A percentile compares a stretch with the other conserved stretches of the same genome.
Evolutionary conservation across 2,888 invertebrate species (phyloP).

Genomic region (Tetragonula carbonaria): DNA sequence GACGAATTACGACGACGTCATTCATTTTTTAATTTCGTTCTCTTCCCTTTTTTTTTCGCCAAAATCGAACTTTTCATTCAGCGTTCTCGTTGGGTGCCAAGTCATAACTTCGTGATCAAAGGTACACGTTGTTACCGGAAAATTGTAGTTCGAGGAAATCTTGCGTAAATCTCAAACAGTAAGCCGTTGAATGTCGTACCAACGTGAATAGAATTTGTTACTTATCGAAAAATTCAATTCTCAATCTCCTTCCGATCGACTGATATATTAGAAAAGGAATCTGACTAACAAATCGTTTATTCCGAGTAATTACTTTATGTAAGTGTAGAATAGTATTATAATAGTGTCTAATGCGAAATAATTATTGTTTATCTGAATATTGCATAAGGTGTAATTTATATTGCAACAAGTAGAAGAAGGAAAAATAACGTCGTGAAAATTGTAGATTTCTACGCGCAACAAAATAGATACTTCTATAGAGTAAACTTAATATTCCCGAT

Average conservation of each 20-base stretch:
- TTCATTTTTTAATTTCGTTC: not conserved
- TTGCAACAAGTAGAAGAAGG: not conserved
- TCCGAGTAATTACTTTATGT: not conserved
- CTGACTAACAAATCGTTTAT: not conserved
- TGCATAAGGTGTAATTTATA: not conserved
- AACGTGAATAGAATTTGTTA: not conserved
- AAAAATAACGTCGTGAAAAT: not conserved
- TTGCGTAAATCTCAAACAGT: not conserved
- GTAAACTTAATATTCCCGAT: not conserved
- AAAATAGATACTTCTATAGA: not conserved
- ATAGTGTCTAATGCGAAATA: not conserved
- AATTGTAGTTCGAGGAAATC: not conserved
- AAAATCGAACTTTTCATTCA: constrained; percentile 5
- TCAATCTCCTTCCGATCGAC: not conserved
- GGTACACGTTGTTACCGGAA: not conserved
- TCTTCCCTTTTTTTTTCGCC: no score
- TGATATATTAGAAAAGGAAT: no score
- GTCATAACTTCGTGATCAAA: not conserved
- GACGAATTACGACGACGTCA: not conserved
- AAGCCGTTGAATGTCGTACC: no score
- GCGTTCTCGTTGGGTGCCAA: not conserved
- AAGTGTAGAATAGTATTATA: not conserved
- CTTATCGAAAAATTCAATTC: not conserved
- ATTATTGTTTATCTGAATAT: constrained; percentile 1
- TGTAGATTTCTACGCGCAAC: not conserved